phyloP scores from a whole-genome alignment of 2,113 vertebrate genomes.

The Pogonocichla stellata region DNA sequence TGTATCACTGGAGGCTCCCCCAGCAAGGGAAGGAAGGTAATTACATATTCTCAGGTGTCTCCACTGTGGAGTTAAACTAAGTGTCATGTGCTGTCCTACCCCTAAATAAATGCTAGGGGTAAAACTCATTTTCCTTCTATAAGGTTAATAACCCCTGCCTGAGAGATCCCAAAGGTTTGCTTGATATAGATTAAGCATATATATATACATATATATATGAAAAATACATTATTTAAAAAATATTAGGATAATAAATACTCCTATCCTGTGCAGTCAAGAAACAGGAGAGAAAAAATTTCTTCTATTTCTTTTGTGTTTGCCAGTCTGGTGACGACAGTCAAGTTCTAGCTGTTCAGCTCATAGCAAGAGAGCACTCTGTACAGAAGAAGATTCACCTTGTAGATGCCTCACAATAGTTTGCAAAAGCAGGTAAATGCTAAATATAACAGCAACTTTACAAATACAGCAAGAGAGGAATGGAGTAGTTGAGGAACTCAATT shows the following conservation, averaged over 20 bases:
- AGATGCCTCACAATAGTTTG: not conserved
- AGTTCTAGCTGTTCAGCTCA: not conserved
- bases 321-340: not conserved
- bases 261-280: not conserved
- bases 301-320: not conserved
- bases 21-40: not conserved
- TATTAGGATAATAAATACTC: not conserved
- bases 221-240: not conserved
- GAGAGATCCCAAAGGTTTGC: not conserved
- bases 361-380: not conserved
- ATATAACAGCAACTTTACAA: not conserved
- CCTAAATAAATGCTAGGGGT: not conserved
- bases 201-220: not conserved
- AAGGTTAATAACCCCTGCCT: not conserved
- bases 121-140: not conserved
- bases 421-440: not conserved
- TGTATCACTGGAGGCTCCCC: accelerated
- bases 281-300: not conserved
- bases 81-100: not conserved
- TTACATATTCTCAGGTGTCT: not conserved
- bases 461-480: not conserved
- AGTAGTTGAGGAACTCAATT: not conserved
- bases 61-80: not conserved
- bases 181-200: not conserved
- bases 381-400: not conserved